Evolutionary conservation across 2,113 vertebrate genomes (phyloP).

Genomic region (Pituophis catenifer): DNA sequence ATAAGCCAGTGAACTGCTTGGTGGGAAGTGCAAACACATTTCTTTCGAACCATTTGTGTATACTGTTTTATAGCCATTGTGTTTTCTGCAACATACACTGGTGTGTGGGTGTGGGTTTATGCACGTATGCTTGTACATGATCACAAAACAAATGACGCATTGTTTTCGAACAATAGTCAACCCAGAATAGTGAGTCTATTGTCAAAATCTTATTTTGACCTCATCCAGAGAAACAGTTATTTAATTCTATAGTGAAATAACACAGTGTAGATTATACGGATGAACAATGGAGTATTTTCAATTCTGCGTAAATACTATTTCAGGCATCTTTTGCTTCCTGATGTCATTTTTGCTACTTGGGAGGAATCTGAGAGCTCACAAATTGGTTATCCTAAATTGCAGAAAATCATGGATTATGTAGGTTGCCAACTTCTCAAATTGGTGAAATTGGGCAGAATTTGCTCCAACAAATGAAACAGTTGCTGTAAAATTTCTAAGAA

Average conservation of each 20-base stretch:
- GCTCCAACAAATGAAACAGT: background rate
- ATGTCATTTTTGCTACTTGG: background rate
- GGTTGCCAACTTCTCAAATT: background rate
- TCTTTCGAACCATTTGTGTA: background rate
- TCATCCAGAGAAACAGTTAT: background rate
- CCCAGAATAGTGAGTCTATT: background rate
- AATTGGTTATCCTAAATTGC: background rate
- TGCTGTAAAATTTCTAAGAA: background rate
- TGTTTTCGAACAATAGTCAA: background rate
- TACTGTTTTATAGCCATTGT: background rate
- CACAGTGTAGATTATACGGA: background rate
- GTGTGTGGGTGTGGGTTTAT: background rate
- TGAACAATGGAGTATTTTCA: background rate
- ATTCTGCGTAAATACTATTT: background rate
- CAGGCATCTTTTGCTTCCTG: background rate
- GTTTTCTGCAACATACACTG: background rate
- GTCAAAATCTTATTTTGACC: background rate
- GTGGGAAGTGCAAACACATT: background rate
- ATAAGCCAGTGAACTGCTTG: background rate
- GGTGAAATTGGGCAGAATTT: background rate
- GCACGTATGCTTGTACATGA: background rate
- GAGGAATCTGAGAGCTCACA: background rate
- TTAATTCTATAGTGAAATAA: background rate
- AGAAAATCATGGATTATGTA: background rate
- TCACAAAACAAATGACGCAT: background rate